Evolutionary conservation across 2,797 vertebrate genomes (phyloP), one percentile per base, ranked within the genome.

Genomic region (Acrocephalus scirpaceus): DNA sequence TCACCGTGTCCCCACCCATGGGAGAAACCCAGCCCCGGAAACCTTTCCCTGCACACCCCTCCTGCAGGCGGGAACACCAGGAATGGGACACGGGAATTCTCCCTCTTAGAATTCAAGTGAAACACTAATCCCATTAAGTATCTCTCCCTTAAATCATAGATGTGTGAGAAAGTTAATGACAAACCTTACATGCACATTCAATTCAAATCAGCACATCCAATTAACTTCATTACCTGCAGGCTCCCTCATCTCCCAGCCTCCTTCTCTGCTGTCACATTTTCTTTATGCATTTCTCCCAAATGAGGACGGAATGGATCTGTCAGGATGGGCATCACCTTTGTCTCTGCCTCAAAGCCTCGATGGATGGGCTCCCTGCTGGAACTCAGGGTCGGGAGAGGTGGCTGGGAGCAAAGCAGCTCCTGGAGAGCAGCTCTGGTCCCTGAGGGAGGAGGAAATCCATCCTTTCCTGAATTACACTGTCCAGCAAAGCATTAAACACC

Each of bases 161-260:
- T 89, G 84, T 89, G 91, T 30, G 86, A 81, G 94, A 93, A 97
- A 97, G 97, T 96, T 95, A 97, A 97, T 78, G 97, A 95, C 93
- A 95, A 91, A 86, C 90, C 91, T 94, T 95, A 89, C 91, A 91
- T 19, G 89, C 96, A 91, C 82, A 91, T 96, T 95, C 95, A 96
- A 85, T 92, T 97, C 97, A 95, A 94, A 97, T 96, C 97, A 96
- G 96, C 92, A 85, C 42, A 96, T 97, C 97, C 95, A 98, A 97
- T 98, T 98, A 98, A 96, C 95, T 94, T 40, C 79, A 80, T 96
- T 97, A 98, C 96, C 97, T 96, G 91, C 47, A 97, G 96, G 95
- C 82, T 90, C 88, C 90, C 73, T 86, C 75, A 64, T 66, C 91
- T 80, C 58, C 88, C 87, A 72, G 80, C 8, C 88, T 94, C 92